Evolutionary conservation across 2,113 vertebrate species (phyloP), one percentile per base, ranked within the genome.

Genomic region (Brachypodius melanocephalos): DNA sequence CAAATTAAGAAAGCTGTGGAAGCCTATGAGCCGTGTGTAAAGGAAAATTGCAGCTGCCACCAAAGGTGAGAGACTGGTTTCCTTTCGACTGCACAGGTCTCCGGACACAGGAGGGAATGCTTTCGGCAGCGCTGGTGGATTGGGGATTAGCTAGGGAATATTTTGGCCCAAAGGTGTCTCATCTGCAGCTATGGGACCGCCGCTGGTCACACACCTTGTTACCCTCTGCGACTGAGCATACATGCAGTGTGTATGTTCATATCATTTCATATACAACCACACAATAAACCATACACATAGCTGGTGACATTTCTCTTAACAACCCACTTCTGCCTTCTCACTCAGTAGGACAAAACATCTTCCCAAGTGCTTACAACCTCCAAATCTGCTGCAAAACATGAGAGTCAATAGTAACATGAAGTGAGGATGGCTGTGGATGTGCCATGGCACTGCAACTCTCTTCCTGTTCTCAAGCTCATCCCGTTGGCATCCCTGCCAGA

Each of bases 21-120:
- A 74, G 96, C 57, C 29, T 98, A 99, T 87, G 85, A 95, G 43
- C 97, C 98, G 0, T 99, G 99, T 85, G 95, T 89, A 74, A 98
- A 98, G 88, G 97, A 90, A 84, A 99, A 99, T 93, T 99, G 99
- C 89, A 98, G 98, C 97, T 99, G 99, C 95, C 97, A 99, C 92
- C 96, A 97, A 32, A 97, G 98, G 99, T 99, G 93, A 97, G 93
- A 85, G 40, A 5, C 42, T 9, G 49, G 31, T 59, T 62, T 91
- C 18, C 63, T 65, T 94, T 46, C 49, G 52, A 17, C 36, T 18
- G 34, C 20, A 17, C 55, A 48, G 59, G 74, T 26, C 51, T 38
- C 24, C 76, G 49, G 69, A 10, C 2, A 0, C 5, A 59, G 52
- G 17, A 48, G 38, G 31, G 38, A 63, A 83, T 68, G 7, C 49